Evolutionary conservation across 2,797 vertebrate species (phyloP).

Genomic region (Spatula clypeata): DNA sequence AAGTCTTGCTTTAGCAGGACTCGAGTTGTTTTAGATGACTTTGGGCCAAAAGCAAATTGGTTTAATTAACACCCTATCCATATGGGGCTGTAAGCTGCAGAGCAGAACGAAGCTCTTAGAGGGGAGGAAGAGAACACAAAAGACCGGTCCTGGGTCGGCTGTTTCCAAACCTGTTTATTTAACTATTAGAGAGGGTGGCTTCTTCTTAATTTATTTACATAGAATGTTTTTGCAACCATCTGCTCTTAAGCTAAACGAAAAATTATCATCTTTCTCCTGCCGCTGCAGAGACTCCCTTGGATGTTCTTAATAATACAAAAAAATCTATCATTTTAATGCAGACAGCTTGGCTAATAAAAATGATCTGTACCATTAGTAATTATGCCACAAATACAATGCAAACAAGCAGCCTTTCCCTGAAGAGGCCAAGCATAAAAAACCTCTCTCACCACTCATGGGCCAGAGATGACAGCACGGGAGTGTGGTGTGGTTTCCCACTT

Average conservation of each 20-base stretch:
- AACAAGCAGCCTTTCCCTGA: slow-evolving; percentile 56
- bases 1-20: slow-evolving; percentile 1
- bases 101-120: slow-evolving; percentile 16
- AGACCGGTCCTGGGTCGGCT: background rate
- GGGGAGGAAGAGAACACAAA: slow-evolving; percentile 27
- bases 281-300: slow-evolving; percentile 64
- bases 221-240: slow-evolving; percentile 80
- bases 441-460: background rate
- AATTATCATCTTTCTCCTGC: slow-evolving; percentile 80
- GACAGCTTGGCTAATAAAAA: slow-evolving; percentile 86
- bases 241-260: slow-evolving; percentile 84
- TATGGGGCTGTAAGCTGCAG: slow-evolving; percentile 20
- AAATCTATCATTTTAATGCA: slow-evolving; percentile 84
- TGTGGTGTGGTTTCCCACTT: background rate
- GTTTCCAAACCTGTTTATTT: slow-evolving; percentile 60
- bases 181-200: slow-evolving; percentile 62
- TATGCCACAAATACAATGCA: slow-evolving; percentile 80
- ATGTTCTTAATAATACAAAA: slow-evolving; percentile 80
- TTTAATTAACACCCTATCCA: slow-evolving; percentile 64
- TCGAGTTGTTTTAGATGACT: slow-evolving; percentile 36
- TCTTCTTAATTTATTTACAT: slow-evolving; percentile 79
- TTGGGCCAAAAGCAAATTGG: slow-evolving; percentile 63
- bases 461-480: background rate
- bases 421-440: slow-evolving; percentile 35
- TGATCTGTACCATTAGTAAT: slow-evolving; percentile 82